Evolutionary conservation across 2,797 vertebrate species (phyloP).

Genomic region (Acomys russatus): DNA sequence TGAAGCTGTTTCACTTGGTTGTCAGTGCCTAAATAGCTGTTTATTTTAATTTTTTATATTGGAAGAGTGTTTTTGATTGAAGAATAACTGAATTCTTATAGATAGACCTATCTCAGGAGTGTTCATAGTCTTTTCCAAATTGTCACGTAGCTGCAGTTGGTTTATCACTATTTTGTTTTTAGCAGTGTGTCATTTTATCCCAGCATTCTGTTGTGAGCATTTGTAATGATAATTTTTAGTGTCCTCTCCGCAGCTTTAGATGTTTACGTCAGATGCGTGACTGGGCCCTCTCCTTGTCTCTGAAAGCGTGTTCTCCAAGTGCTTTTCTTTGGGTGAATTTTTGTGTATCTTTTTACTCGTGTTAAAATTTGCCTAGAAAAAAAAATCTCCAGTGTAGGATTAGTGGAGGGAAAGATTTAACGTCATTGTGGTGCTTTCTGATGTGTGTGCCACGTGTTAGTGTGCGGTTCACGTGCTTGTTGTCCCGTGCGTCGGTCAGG

Average conservation of each 20-base stretch:
- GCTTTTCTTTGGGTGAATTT: neutral
- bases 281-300: neutral
- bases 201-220: neutral
- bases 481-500: neutral
- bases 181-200: neutral
- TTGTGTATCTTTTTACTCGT: neutral
- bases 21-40: neutral
- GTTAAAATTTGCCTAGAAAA: neutral
- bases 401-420: neutral
- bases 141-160: neutral
- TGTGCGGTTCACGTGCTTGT: neutral
- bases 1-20: neutral
- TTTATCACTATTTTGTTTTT: neutral
- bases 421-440: neutral
- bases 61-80: neutral
- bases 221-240: too few relatives aligned
- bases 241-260: neutral
- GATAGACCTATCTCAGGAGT: neutral
- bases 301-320: neutral
- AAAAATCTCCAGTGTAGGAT: neutral
- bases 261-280: neutral
- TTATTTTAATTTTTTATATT: neutral
- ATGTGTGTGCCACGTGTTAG: neutral
- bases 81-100: conserved; percentile 55
- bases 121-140: neutral